These are phyloP conservation scores for Ceryle rudis DNA, from an alignment of 2,797 vertebrate species.

Conservation along the genomic window DNA sequence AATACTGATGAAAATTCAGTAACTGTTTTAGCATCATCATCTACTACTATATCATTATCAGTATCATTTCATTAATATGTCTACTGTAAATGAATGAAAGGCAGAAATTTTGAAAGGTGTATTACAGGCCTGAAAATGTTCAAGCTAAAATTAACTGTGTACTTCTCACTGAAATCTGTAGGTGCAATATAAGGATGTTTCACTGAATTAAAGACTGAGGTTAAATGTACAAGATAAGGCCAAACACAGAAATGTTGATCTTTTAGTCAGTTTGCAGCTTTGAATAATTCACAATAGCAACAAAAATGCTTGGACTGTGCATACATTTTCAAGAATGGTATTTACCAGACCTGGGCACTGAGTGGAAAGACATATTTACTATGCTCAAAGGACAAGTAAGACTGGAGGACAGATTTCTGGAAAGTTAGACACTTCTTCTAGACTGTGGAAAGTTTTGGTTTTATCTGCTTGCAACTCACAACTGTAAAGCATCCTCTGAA, in stretches of 20 bases:
- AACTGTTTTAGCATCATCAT: not conserved
- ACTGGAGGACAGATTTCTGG: not conserved
- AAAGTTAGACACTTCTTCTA: not conserved
- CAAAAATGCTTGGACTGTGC: fast-evolving
- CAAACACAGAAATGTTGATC: not conserved
- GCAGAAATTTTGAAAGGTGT: not conserved
- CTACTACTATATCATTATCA: not conserved
- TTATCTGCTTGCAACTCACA: not conserved
- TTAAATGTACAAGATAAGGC: not conserved
- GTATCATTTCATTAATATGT: not conserved
- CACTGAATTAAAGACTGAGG: not conserved
- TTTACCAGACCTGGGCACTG: not conserved
- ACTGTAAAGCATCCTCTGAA: not conserved
- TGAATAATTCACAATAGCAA: not conserved
- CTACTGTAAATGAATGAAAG: not conserved
- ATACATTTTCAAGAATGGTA: fast-evolving
- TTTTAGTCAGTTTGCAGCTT: not conserved
- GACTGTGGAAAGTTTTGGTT: not conserved
- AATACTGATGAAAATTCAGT: not conserved
- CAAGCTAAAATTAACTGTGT: not conserved
- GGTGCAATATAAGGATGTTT: not conserved
- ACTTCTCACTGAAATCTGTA: not conserved
- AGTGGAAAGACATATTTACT: not conserved
- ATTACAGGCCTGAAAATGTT: not conserved
- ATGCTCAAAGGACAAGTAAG: not conserved